Base-by-base conservation (phyloP, 2,113 vertebrate genomes). In the Cheirogaleus medius region DNA sequence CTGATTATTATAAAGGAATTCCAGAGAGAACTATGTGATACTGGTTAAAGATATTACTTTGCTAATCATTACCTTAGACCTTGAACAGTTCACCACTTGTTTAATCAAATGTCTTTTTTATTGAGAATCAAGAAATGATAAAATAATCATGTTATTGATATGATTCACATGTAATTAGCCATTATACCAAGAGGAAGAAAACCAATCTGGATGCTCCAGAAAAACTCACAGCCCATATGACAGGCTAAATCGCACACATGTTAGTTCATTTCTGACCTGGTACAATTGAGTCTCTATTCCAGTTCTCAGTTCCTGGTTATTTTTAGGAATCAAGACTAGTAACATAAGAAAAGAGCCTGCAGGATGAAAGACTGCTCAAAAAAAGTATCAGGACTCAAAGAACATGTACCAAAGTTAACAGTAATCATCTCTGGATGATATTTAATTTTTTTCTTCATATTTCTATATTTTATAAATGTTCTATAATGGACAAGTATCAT, bases 401-500 rank as follows among this genome's bases (percentile, higher is more conserved):
- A n/a, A 82, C 8, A 69, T 0, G 1, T 10, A 3, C n/a, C 44
- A 74, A 84, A 80, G 6, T 69, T 87, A 91, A 37, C 60, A 81
- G n/a, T 52, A 71, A 60, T 84, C 91, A 47, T 52, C 49, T 95
- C 37, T 87, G 52, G 25, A 52, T 87, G 85, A 74, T 23, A 86
- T 27, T 25, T 77, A 29, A 54, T 84, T 85, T 44, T 78, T 84
- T 86, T 80, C 44, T 58, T 93, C 27, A 20, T 21, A 83, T 83
- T 97, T 63, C 23, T 60, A 11, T 82, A n/a, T 77, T 92, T 96
- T 66, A 14, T 52, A 58, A 63, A 56, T 68, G 63, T 66, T 96
- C 32, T 74, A 6, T 71, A n/a, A 66, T 54, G 15, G 66, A 37
- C 4, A 82, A n/a, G 23, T 42, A 89, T 89, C 21, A 73, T 77